Conservation (phyloP, 2,113 vertebrate genomes). For the Lepisosteus osseus region DNA sequence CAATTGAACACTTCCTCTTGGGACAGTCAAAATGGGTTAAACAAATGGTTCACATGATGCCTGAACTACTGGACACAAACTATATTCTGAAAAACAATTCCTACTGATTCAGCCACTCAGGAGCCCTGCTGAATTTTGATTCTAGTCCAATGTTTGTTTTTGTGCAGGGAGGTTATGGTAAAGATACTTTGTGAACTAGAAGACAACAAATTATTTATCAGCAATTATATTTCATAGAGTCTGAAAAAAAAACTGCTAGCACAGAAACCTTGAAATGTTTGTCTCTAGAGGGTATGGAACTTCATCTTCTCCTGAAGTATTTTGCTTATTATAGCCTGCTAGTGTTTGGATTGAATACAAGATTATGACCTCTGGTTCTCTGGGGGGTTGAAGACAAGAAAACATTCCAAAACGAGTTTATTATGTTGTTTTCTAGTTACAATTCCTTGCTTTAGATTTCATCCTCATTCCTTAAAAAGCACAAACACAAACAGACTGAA, state of each 20-base stretch:
- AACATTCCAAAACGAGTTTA: too few species aligned
- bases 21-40: too few species aligned
- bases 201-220: not conserved
- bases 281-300: not conserved
- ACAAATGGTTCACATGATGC: too few species aligned
- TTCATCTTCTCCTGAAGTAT: not conserved
- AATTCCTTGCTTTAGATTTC: too few species aligned
- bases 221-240: conserved; percentile 6
- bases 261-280: not conserved
- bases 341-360: not conserved
- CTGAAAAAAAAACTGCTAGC: conserved; percentile 1
- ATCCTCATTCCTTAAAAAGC: too few species aligned
- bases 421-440: too few species aligned
- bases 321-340: conserved; percentile 4
- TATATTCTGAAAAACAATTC: too few species aligned
- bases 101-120: too few species aligned
- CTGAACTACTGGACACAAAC: too few species aligned
- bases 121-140: too few species aligned
- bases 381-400: not conserved
- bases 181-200: not conserved
- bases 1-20: too few species aligned
- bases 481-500: too few species aligned
- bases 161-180: not conserved
- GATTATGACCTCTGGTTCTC: not conserved
- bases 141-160: not conserved